phyloP scores from a whole-genome alignment of 2,113 vertebrate genomes.

The Cyprinodon variegatus region DNA sequence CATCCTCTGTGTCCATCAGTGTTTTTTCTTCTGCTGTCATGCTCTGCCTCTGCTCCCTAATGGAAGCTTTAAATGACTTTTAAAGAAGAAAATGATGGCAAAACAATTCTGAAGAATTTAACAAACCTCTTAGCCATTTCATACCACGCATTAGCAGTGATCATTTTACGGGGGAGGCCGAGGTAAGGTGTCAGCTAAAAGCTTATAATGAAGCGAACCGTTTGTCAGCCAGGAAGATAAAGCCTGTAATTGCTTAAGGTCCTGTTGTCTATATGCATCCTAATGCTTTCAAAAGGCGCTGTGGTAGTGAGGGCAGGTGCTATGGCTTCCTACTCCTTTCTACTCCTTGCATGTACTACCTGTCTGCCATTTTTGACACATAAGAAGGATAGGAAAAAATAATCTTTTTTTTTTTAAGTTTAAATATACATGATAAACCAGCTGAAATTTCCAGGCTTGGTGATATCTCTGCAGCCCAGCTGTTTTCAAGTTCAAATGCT shows the following conservation, averaged over 20 bases:
- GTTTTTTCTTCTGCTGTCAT: conserved; percentile 46
- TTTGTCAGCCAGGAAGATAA: conserved; percentile 64
- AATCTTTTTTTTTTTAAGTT: conserved; percentile 24
- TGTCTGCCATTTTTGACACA: conserved; percentile 9
- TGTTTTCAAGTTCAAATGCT: conserved; percentile 36
- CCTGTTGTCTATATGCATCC: conserved; percentile 55
- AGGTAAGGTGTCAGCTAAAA: conserved; percentile 68
- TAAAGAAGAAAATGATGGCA: conserved; percentile 43
- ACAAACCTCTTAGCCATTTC: conserved; percentile 56
- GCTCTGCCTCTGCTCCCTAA: conserved; percentile 49
- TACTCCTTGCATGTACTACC: conserved; percentile 28
- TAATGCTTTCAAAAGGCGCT: conserved; percentile 44
- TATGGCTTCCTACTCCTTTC: conserved; percentile 10
- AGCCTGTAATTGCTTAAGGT: conserved; percentile 63
- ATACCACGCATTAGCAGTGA: conserved; percentile 55
- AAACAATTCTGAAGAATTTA: conserved; percentile 66
- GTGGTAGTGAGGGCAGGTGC: conserved; percentile 45
- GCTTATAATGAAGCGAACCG: conserved; percentile 55
- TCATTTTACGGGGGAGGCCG: conserved; percentile 49
- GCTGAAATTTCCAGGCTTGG: conserved; percentile 37
- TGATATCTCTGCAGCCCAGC: conserved; percentile 37
- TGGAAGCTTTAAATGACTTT: conserved; percentile 58
- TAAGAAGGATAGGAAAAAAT: neutral
- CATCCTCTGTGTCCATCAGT: conserved; percentile 11
- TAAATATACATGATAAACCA: conserved; percentile 34